Percentiles rank a stretch among this genome's conserved stretches.
Evolutionary conservation across 2,797 vertebrate genomes (phyloP).

Genomic region (Phaenicophaeus curvirostris): DNA sequence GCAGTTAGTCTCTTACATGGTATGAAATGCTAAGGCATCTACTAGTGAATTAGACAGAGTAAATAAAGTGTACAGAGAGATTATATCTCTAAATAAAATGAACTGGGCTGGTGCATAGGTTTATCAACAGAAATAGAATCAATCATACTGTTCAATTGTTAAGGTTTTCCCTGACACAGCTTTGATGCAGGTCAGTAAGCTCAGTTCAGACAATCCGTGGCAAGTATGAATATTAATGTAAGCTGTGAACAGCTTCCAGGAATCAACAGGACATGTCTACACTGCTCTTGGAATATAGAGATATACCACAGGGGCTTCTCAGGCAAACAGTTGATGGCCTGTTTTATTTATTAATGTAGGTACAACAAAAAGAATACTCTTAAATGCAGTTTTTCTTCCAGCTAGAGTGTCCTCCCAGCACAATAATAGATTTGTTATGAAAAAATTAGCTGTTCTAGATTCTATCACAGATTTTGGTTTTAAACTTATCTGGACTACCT

Average conservation of each 20-base stretch:
- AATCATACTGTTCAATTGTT: neutral
- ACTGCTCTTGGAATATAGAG: too few relatives aligned
- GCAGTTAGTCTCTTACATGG: neutral
- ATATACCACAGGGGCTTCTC: neutral
- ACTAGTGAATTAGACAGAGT: neutral
- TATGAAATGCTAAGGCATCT: neutral
- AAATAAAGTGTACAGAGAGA: neutral
- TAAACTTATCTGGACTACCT: neutral
- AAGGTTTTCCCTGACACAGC: too few relatives aligned
- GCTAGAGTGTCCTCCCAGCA: neutral
- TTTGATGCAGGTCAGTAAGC: too few relatives aligned
- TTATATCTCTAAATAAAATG: neutral
- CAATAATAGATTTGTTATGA: neutral
- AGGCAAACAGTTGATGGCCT: neutral
- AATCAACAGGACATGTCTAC: neutral
- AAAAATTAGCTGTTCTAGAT: neutral
- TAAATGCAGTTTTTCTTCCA: neutral
- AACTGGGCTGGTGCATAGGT: neutral
- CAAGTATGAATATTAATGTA: too few relatives aligned
- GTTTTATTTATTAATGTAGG: neutral
- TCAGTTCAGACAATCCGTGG: neutral
- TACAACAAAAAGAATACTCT: neutral
- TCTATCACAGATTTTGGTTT: neutral
- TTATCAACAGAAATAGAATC: neutral
- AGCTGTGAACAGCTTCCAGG: neutral